phyloP scores from a whole-genome alignment of 53 echinoderm and acorn worm species.

The Holothuria leucospilota region DNA sequence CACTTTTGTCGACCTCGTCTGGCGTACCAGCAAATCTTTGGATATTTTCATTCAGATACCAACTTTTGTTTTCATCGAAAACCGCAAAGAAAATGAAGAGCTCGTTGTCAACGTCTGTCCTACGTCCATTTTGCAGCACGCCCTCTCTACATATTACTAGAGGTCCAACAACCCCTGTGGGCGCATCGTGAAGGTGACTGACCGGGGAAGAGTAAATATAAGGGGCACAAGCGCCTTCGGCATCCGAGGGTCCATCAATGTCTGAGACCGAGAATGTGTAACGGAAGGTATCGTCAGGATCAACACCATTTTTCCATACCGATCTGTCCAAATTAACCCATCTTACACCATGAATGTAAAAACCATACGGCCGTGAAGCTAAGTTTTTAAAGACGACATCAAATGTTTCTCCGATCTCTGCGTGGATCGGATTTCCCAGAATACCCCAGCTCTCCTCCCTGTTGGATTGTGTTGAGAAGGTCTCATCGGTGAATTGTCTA shows the following conservation, averaged over 20 bases:
- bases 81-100: conserved; percentile 82
- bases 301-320: neutral
- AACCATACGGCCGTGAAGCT: conserved; percentile 65
- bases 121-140: conserved; percentile 53
- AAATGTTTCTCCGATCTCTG: conserved; percentile 81
- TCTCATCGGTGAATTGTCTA: conserved; percentile 68
- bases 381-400: conserved; percentile 75
- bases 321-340: conserved; percentile 50
- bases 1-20: conserved; percentile 61
- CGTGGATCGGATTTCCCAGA: conserved; percentile 74
- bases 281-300: neutral
- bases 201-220: conserved; percentile 80
- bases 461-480: conserved; percentile 49
- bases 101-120: conserved; percentile 79
- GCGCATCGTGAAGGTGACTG: conserved; percentile 64
- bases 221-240: conserved; percentile 68
- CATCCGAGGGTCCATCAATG: conserved; percentile 67
- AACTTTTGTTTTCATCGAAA: conserved; percentile 90
- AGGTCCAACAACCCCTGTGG: conserved; percentile 82
- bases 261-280: conserved; percentile 75
- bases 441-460: conserved; percentile 73
- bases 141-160: conserved; percentile 76
- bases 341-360: conserved; percentile 71
- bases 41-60: conserved; percentile 89
- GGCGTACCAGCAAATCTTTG: conserved; percentile 62